Evolutionary conservation across 2,113 vertebrate species (phyloP).

Genomic region (Callionymus lyra): DNA sequence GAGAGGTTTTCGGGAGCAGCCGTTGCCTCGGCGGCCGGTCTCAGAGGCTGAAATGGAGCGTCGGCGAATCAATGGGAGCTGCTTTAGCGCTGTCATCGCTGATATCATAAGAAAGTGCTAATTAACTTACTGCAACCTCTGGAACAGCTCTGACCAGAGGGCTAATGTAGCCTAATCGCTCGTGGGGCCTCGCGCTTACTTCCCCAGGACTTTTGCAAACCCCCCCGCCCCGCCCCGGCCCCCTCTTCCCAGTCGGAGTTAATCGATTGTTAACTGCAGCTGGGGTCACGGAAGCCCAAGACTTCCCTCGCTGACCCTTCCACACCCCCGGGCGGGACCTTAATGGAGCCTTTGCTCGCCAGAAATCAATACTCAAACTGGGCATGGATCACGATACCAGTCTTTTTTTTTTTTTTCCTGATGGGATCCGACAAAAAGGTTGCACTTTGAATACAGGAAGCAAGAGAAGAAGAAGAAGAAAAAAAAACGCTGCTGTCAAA

Average conservation of each 20-base stretch:
- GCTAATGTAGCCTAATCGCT: constrained; percentile 80
- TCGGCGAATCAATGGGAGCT: constrained; percentile 67
- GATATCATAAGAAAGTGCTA: constrained; percentile 72
- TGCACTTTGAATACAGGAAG: constrained; percentile 56
- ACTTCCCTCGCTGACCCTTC: constrained; percentile 80
- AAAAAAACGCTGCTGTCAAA: constrained; percentile 14
- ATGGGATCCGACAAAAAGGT: constrained; percentile 74
- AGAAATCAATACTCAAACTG: constrained; percentile 95
- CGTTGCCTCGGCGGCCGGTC: constrained; percentile 33
- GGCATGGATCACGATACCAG: constrained; percentile 81
- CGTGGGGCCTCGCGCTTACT: constrained; percentile 76
- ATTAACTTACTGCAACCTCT: constrained; percentile 78
- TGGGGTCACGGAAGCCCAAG: constrained; percentile 80
- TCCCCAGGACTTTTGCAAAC: constrained; percentile 76
- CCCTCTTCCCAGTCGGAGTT: constrained; percentile 69
- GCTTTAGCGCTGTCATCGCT: constrained; percentile 64
- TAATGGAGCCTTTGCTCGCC: constrained; percentile 88
- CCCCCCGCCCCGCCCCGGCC: no score
- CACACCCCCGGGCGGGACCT: constrained; percentile 75
- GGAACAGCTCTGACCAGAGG: constrained; percentile 74
- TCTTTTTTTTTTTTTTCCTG: constrained; percentile 71
- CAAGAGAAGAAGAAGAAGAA: no score
- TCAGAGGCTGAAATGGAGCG: constrained; percentile 63
- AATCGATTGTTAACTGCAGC: constrained; percentile 94
- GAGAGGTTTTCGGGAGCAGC: constrained; percentile 23